Evolutionary conservation across 2,113 vertebrate species (phyloP), one percentile per base, ranked within the genome.

Genomic region (Chloebia gouldiae): DNA sequence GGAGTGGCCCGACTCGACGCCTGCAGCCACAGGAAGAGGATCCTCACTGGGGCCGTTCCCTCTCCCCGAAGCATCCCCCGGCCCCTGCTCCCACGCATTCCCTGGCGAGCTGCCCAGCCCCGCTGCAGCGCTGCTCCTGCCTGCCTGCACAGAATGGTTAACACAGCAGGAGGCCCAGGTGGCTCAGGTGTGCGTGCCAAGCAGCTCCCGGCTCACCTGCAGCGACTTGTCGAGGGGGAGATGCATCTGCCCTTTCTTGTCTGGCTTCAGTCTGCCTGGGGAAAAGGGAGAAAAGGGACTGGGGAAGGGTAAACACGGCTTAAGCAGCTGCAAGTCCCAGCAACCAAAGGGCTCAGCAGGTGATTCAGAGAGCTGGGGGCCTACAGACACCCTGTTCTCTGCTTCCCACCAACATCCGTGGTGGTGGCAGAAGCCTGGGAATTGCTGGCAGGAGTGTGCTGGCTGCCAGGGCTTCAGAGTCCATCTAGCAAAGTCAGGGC

Each of bases 171-270:
- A 51, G 13, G 81, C 60, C 95, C 96, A 96, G 96, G 95, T 93
- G 96, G 90, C 92, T 92, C 78, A 81, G 88, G 91, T 69, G 92
- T 81, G 91, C 76, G 8, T 85, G 85, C 93, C 95, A 92, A 91
- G 77, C 63, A 16, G 91, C 86, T 93, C 94, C 91, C 5, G 3
- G 30, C 70, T 91, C 94, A 88, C 97, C 96, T 98, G 97, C 96
- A 94, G 88, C 1, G 12, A 96, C 97, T 94, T 97, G 97, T 91
- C 49, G 30, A 92, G 68, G 86, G 72, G 85, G 72, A 96, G 59
- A 85, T 1, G 57, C 93, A 80, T 82, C 95, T 86, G 91, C 96
- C 92, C 89, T 92, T 92, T 92, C 96, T 92, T 93, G 87, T 93
- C 89, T 80, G 45, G 49, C 71, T 94, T 91, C 71, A 37, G 87